Evolutionary conservation across 2,888 invertebrate species (phyloP), one percentile per base, ranked within the genome.

Genomic region (Kuschelorhynchus macadamiae): DNA sequence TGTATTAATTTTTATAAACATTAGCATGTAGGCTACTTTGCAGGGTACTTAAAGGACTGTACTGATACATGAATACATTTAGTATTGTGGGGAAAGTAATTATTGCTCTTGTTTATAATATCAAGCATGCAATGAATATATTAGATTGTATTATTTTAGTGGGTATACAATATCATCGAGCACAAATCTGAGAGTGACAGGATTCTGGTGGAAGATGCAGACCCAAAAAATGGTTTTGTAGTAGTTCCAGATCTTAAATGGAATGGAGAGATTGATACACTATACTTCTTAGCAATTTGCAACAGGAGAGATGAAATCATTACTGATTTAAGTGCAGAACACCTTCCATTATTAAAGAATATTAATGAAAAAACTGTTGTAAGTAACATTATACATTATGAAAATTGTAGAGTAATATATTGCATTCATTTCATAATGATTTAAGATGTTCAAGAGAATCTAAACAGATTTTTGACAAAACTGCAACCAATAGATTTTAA

Each of bases 161-260:
- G 99, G 99, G 93, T 98, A 0, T 93, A 95, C 82, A 99, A 99
- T 82, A 96, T 99, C 70, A 83, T 99, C 56, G 93, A 96, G 61
- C 95, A 96, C 78, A 95, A 93, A 81, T 90, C 92, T 47, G 99
- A 99, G 85, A 85, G 87, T 1, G 97, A 98, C 18, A 88, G 95
- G 71, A 91, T 99, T 49, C 87, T 97, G 4, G 92, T 89, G 81
- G 93, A 95, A 81, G 94, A 96, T 82, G 76, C 87, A 3, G 91
- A 95, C 80, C 89, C 92, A 0, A 87, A 88, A 44, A 89, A 84
- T 70, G 97, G 98, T 0, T 98, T 98, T 81, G 86, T 98, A 11
- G 83, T 99, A 11, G 79, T 97, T 0, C 97, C 96, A 0, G 99
- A 99, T 84, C 86, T 98, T 62, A 99, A 99, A 83, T 99, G 99